Evolutionary conservation across 2,797 vertebrate species (phyloP).

Genomic region (Discoglossus pictus): DNA sequence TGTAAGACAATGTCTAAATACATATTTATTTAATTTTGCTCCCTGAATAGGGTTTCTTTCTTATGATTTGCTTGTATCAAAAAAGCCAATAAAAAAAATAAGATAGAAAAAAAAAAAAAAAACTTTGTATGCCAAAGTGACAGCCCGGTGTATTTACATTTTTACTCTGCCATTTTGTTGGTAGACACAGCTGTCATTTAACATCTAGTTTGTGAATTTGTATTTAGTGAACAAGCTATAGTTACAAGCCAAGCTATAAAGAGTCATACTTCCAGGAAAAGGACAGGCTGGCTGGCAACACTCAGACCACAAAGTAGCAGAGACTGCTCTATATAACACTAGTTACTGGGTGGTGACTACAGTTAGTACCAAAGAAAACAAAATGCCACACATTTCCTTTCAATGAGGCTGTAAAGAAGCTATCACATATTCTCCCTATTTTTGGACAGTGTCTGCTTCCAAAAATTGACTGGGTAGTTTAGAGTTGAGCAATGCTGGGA

Average conservation of each 20-base stretch:
- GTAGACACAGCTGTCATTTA: too few relatives aligned
- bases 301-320: not conserved
- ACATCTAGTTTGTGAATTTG: too few relatives aligned
- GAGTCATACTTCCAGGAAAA: slow-evolving; percentile 14
- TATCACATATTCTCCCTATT: slow-evolving; percentile 8
- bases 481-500: not conserved
- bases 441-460: not conserved
- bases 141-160: too few relatives aligned
- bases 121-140: too few relatives aligned
- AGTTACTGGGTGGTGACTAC: slow-evolving; percentile 18
- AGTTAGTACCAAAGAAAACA: slow-evolving; percentile 17
- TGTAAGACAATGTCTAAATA: too few relatives aligned
- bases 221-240: too few relatives aligned
- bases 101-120: too few relatives aligned
- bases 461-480: not conserved
- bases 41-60: too few relatives aligned
- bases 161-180: too few relatives aligned
- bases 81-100: too few relatives aligned
- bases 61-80: too few relatives aligned
- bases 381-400: slow-evolving; percentile 22
- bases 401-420: not conserved
- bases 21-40: too few relatives aligned
- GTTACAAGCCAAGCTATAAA: not conserved
- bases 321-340: not conserved
- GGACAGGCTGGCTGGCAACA: slow-evolving; percentile 6